These are phyloP conservation scores for Macquaria ambigua DNA, from an alignment of 2,113 vertebrate species.

Conservation along the genomic window DNA sequence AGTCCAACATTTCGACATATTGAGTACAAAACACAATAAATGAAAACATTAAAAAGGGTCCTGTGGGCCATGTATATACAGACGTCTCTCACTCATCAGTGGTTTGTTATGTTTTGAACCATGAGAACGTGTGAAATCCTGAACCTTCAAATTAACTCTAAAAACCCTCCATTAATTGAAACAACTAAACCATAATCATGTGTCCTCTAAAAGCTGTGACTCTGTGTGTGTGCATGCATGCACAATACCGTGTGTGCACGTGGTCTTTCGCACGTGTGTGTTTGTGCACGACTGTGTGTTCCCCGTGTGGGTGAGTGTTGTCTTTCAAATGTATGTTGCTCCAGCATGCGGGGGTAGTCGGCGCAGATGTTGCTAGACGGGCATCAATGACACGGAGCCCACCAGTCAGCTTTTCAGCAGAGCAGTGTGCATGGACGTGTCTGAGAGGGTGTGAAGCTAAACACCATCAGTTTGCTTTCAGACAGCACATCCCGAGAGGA, in stretches of 20 bases:
- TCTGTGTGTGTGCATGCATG: neutral
- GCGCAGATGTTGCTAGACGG: constrained; percentile 63
- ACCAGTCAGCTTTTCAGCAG: constrained; percentile 70
- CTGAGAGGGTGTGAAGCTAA: constrained; percentile 72
- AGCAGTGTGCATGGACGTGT: constrained; percentile 58
- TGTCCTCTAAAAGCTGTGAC: neutral
- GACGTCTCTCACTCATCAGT: neutral
- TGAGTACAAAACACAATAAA: neutral
- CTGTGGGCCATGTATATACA: neutral
- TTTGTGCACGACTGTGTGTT: neutral
- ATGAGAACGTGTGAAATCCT: constrained; percentile 16
- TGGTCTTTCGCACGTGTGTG: neutral
- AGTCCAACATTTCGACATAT: neutral
- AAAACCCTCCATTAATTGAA: constrained; percentile 15
- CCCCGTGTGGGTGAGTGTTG: constrained; percentile 30
- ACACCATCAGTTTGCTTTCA: constrained; percentile 71
- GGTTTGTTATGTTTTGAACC: constrained; percentile 5
- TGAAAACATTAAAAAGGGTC: neutral
- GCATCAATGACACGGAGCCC: constrained; percentile 59
- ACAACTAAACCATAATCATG: neutral
- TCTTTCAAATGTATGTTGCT: constrained; percentile 23
- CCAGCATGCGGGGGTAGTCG: constrained; percentile 19
- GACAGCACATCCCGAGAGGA: constrained; percentile 61
- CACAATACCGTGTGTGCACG: neutral
- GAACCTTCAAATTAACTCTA: constrained; percentile 21